Percentiles rank a stretch among this genome's conserved stretches.
phyloP scores from a whole-genome alignment of 2,797 vertebrate genomes.

The Channa striata region DNA sequence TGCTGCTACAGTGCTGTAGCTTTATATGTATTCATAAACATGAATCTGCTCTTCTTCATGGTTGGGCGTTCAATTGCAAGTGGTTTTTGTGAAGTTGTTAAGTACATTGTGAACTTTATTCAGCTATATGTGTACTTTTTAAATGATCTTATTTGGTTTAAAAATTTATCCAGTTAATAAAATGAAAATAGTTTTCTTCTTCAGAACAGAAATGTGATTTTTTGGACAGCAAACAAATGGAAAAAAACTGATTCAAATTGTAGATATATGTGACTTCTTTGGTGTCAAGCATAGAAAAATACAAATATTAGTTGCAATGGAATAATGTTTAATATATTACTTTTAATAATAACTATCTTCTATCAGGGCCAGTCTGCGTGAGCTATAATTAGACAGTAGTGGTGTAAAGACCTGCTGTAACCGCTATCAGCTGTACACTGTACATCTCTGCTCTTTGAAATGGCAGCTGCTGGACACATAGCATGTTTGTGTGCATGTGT shows the following conservation, averaged over 20 bases:
- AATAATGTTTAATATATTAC: conserved; percentile 23
- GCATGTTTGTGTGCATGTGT: not conserved
- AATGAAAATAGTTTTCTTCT: conserved; percentile 6
- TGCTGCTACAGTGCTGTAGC: conserved; percentile 1
- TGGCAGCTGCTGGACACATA: not conserved
- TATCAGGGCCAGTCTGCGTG: conserved; percentile 4
- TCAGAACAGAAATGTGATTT: conserved; percentile 8
- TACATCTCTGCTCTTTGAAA: not conserved
- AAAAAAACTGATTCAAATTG: conserved; percentile 37
- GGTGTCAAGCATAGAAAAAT: conserved; percentile 2
- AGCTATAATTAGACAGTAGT: conserved; percentile 3
- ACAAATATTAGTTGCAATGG: conserved; percentile 9
- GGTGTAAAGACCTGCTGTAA: not conserved
- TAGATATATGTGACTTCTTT: conserved; percentile 39
- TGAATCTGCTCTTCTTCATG: not conserved
- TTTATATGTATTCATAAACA: not conserved
- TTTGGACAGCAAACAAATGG: conserved; percentile 8
- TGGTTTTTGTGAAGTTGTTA: not conserved
- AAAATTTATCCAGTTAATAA: not conserved
- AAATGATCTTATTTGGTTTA: too few species aligned
- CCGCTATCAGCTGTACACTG: not conserved
- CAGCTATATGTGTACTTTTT: too few species aligned
- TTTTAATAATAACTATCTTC: conserved; percentile 13
- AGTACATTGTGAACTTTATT: not conserved
- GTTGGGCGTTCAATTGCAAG: too few species aligned